Conservation (phyloP, 1,140 invertebrate species). For the Zaprionus africanus region DNA sequence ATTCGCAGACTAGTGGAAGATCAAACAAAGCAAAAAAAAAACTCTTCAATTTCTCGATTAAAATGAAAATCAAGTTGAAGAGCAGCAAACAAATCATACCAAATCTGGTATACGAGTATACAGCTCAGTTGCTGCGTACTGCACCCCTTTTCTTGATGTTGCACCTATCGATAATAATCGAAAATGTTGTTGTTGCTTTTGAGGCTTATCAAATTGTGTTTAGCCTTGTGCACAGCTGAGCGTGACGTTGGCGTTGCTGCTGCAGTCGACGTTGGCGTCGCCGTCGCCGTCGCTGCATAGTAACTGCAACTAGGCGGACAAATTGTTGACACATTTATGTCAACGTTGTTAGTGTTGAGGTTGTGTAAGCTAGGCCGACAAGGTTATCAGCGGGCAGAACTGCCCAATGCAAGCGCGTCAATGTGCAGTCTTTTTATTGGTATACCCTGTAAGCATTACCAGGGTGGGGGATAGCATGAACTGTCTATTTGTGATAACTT, state of each 20-base stretch:
- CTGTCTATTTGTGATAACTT: background rate
- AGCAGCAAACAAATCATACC: background rate
- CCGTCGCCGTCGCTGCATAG: constrained; percentile 38
- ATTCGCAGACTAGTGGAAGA: background rate
- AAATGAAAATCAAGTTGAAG: background rate
- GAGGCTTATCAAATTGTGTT: constrained; percentile 36
- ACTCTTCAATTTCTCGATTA: background rate
- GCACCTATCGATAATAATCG: background rate
- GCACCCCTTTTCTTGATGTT: background rate
- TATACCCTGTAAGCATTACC: constrained; percentile 15
- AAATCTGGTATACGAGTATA: background rate
- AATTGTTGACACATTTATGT: constrained; percentile 73
- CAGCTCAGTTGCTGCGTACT: background rate
- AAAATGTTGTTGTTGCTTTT: constrained; percentile 27
- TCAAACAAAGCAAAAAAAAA: background rate
- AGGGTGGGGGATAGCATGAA: background rate
- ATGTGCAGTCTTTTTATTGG: background rate
- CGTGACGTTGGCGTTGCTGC: constrained; percentile 27
- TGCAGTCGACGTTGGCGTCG: constrained; percentile 31
- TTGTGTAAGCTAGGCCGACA: constrained; percentile 44
- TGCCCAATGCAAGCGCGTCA: constrained; percentile 33
- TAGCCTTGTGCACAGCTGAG: constrained; percentile 45
- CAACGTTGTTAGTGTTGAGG: constrained; percentile 27
- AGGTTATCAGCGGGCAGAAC: constrained; percentile 43
- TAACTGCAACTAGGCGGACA: constrained; percentile 59